Evolutionary conservation across 2,888 invertebrate genomes (phyloP), one percentile per base, ranked within the genome.

Genomic region (Acanthoscelides obtectus): DNA sequence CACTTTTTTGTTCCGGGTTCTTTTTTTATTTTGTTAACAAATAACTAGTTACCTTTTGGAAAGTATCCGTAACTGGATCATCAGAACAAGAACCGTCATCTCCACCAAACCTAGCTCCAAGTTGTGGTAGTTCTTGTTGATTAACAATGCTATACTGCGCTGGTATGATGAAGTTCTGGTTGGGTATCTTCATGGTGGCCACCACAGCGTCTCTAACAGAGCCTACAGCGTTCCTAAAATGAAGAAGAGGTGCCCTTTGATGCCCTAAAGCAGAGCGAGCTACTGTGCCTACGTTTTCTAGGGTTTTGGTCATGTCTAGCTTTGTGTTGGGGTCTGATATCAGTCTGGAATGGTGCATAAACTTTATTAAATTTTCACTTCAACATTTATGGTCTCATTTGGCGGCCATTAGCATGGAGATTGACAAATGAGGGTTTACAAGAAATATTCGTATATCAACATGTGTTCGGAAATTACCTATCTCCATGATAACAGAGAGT

Each of bases 281-380:
- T 3, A 82, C 81, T 0, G 81, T 79, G 3, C 85, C 85, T 12
- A 81, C 25, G 74, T 85, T 85, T 72, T 84, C 83, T 25, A 84
- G 74, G 0, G 85, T 84, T 79, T 83, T 84, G n/a, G 82, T 79
- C 66, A 85, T 77, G 74, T 86, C 84, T 0, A 86, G 69, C 75
- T 80, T 81, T 1, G 79, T 77, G 27, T 79, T 80, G 3, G 84
- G 85, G 75, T 85, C 83, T 3, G 75, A 76, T 22, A 82, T 69
- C 21, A 82, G 69, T 74, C 76, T 68, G 72, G 74, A 65, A 79
- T 45, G 17, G n/a, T n/a, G n/a, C n/a, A n/a, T n/a, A n/a, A n/a
- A n/a, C n/a, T n/a, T n/a, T n/a, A n/a, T n/a, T n/a, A n/a, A n/a
- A n/a, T n/a, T n/a, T n/a, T n/a, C n/a, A n/a, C n/a, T n/a, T n/a